Base-by-base conservation (phyloP, 2,888 invertebrate species). In the Nemapogon koenigi region DNA sequence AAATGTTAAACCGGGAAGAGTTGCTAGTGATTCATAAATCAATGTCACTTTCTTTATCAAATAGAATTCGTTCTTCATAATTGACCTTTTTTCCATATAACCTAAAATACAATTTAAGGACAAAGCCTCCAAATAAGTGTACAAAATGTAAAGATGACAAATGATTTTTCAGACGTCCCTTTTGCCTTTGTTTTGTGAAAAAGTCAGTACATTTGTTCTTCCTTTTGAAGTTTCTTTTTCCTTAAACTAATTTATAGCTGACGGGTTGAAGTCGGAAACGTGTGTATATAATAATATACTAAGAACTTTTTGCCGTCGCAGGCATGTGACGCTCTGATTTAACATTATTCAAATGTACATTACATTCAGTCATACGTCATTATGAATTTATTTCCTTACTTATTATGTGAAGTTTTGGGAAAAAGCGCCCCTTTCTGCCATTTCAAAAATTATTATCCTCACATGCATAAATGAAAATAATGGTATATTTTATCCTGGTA, bases 131-230 rank as follows among this genome's bases (percentile, higher is more conserved):
- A 11, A n/a, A n/a, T 8, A 33, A 19, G 33, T 33, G 19, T 33
- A 33, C 33, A 33, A 33, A n/a, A 33, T 33, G 33, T 33, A 33
- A 17, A 33, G 19, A 33, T 33, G 33, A 33, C 33, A 33, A 33
- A 33, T 33, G 33, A 33, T 11, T 32, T 32, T 33, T 14, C 8
- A 19, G 11, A 19, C 33, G 10, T 19, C 33, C 33, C 33, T 18
- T 31, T 33, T n/a, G 33, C 19, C 16, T 33, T 33, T 33, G 33
- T 33, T 33, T 33, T 11, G 33, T 13, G 8, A 33, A 16, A 33
- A 33, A 33, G 19, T 33, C 33, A 33, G 33, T 28, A n/a, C 13
- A 28, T 28, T n/a, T 11, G 15, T 11, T 3, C 15, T 29, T 13
- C 29, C 14, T 29, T 29, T 8, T 14, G 14, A 29, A 29, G 29